These are phyloP conservation scores for Paraescarpia echinospica DNA, from an alignment of 1,140 invertebrate genomes.

Conservation along the genomic window DNA sequence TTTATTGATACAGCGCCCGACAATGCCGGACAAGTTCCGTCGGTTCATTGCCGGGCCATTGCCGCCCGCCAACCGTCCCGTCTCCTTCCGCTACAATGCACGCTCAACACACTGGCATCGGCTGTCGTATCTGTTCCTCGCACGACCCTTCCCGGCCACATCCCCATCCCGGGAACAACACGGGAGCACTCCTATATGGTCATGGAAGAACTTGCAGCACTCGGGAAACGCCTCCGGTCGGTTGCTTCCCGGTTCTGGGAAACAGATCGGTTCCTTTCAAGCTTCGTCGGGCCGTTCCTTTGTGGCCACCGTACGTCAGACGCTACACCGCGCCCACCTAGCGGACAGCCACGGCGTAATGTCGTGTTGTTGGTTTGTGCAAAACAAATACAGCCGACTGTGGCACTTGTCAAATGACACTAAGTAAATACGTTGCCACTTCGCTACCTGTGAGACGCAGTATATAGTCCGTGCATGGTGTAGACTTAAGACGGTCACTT, in stretches of 20 bases:
- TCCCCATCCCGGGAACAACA: background rate
- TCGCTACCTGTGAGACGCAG: background rate
- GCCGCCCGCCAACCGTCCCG: too few relatives aligned
- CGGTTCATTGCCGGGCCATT: conserved; percentile 3
- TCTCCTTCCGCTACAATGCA: background rate
- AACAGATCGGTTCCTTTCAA: background rate
- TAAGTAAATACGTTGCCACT: background rate
- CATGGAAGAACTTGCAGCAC: background rate
- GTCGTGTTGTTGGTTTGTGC: background rate
- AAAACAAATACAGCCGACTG: background rate
- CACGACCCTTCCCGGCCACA: background rate
- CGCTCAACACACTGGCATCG: background rate
- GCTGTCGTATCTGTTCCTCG: background rate
- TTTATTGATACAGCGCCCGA: background rate
- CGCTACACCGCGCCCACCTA: background rate
- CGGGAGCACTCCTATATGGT: background rate
- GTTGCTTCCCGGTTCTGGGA: background rate
- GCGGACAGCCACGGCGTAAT: background rate
- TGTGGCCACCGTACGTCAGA: background rate
- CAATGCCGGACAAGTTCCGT: background rate
- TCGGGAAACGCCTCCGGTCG: background rate
- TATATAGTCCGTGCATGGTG: background rate
- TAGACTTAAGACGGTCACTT: background rate
- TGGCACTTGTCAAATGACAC: background rate
- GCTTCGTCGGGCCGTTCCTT: background rate